Evolutionary conservation across 2,113 vertebrate species (phyloP), one percentile per base, ranked within the genome.

Genomic region (Strigops habroptila): DNA sequence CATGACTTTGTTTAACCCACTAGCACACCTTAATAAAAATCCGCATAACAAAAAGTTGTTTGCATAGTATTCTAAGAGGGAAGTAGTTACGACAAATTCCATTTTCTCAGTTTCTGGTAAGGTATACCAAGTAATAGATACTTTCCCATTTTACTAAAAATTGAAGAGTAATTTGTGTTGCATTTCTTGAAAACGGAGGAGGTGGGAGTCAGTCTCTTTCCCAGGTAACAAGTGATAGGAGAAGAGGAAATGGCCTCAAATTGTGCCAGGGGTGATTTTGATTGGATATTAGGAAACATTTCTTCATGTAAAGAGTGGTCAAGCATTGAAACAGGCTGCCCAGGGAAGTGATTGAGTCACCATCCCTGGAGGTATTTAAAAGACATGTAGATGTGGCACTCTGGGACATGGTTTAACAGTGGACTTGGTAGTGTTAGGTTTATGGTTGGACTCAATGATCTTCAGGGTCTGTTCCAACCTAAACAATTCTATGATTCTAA

Each of bases 21-120:
- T 75, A 41, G 21, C 15, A 12, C 35, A 92, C 69, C 73, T 71
- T 82, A 43, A 44, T 88, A 94, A 88, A 90, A 91, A 74, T 81
- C 69, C 30, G 9, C 10, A 3, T 71, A 77, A 28, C 9, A 77
- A 64, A 60, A 85, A 57, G 7, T 30, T 91, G 14, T 65, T 89
- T 73, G 19, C 10, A 2, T 57, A 53, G 12, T 52, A 25, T 88
- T 93, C 79, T 60, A 71, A 71, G 27, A 82, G 46, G 67, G 15
- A 82, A 67, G n/a, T 43, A 46, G 6, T 78, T 60, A 16, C 0
- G 46, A 63, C 9, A 77, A 33, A 21, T 65, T 60, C 1, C 0
- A 35, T 90, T 82, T 83, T 63, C 41, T 70, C 23, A 10, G 4
- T 65, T 90, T 93, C 24, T 84, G 18, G 21, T 86, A 23, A 44